Evolutionary conservation across 2,797 vertebrate genomes (phyloP), one percentile per base, ranked within the genome.

Genomic region (Brotula barbata): DNA sequence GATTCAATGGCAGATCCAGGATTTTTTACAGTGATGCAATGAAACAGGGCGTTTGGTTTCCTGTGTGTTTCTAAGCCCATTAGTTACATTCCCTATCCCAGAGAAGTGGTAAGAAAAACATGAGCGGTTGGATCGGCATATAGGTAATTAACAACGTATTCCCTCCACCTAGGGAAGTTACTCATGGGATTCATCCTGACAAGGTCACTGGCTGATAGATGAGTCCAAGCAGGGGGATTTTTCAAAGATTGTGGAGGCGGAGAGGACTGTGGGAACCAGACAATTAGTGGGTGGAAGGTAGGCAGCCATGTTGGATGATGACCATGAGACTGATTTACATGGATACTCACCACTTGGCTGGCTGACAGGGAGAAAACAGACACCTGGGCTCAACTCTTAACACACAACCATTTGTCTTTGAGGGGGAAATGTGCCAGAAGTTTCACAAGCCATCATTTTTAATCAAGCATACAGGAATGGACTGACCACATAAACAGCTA

Each of bases 141-240:
- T 77, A 81, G 87, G 85, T 85, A 82, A 77, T 86, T 83, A 87
- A 87, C 80, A 78, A 77, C 77, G 75, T 66, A 82, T 82, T 83
- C 58, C 58, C 75, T 76, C 80, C 80, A 81, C 82, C 75, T 81
- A 83, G 78, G 54, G 68, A 84, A 85, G 81, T 90, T 87, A 87
- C 80, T 91, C 86, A 91, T 85, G 89, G 83, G 55, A 78, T 67
- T 60, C 80, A 50, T 71, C 71, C 84, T 89, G 90, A 90, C 86
- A 91, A 90, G 90, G 88, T 90, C 86, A 88, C 78, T 87, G 88
- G 77, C 85, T 92, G 88, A 92, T 88, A 90, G 84, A 92, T 85
- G 88, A 90, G 85, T 74, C 73, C 70, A 62, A 85, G 78, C 73
- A 55, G 73, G 83, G 85, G 86, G 84, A 81, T 81, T 83, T 89